Base-by-base conservation (phyloP, 2,888 invertebrate species). In the Archips xylosteana region DNA sequence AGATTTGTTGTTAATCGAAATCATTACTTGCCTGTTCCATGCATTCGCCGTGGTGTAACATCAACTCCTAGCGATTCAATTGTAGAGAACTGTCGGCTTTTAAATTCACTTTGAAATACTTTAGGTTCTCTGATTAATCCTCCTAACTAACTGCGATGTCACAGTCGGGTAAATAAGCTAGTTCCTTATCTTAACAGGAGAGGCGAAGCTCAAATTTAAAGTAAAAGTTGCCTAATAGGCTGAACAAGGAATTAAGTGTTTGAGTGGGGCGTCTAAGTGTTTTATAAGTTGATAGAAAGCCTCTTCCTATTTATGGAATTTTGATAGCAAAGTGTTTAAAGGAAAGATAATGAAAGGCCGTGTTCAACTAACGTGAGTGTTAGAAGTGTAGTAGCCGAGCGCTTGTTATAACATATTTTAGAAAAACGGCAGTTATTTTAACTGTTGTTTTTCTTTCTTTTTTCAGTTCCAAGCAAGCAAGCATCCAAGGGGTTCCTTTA, bases 61-160 rank as follows among this genome's bases (percentile, higher is more conserved):
- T 4, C 3, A 6, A 15, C 62, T 6, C 34, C 10, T 15, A 3
- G 36, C 10, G 32, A 68, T 68, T 72, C 67, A 63, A 68, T 63
- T 72, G 62, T 68, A 57, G 47, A 39, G 10, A 63, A 63, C 65
- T 60, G 72, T 39, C 63, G 67, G 63, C 62, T 72, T 72, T 72
- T 59, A 72, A 68, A 72, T 72, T 72, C 66, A 68, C 39, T 68
- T 65, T 72, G 39, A 68, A 72, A 72, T 57, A 61, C 66, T 66
- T 60, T 12, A 61, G 57, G 15, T n/a, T 15, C 60, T 32, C 54
- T 45, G 66, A 67, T 66, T 71, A 71, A 61, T 71, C 71, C 47
- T 36, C n/a, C 59, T 45, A 60, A 62, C 51, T 62, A 62, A 65
- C 49, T 42, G 65, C 51, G 36, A 71, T 60, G 65, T 71, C 71